Evolutionary conservation across 2,113 vertebrate species (phyloP).

Genomic region (Australoheros scitulus): DNA sequence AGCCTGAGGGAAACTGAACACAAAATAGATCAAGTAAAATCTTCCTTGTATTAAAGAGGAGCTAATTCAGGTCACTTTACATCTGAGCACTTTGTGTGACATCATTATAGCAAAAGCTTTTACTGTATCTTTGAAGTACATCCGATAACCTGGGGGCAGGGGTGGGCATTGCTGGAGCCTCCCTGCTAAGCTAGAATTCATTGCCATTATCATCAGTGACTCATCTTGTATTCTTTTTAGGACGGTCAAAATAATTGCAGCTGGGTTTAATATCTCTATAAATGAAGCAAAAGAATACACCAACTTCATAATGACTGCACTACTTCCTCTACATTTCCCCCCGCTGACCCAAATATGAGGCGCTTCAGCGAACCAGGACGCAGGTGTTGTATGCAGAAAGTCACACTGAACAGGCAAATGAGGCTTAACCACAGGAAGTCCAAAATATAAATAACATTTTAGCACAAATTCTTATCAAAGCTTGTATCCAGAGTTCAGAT

Average conservation of each 20-base stretch:
- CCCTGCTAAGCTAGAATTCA: constrained; percentile 15
- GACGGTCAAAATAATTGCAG: not conserved
- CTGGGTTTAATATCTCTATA: not conserved
- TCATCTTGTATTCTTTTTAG: constrained; percentile 3
- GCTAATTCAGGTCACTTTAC: constrained; percentile 28
- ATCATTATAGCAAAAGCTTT: constrained; percentile 32
- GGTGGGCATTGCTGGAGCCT: constrained; percentile 3
- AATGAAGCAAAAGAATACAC: not conserved
- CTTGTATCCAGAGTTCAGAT: not conserved
- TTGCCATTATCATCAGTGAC: constrained; percentile 7
- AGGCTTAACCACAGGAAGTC: not conserved
- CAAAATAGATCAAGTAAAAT: constrained; percentile 3
- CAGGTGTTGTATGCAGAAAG: not conserved
- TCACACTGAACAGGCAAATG: not conserved
- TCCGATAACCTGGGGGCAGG: not conserved
- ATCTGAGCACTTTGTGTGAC: constrained; percentile 2
- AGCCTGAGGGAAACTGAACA: constrained; percentile 5
- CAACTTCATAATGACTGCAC: not conserved
- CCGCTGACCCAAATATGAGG: not conserved
- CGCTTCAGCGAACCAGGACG: not conserved
- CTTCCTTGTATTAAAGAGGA: not conserved
- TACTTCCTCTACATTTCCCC: not conserved
- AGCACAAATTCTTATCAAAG: not conserved
- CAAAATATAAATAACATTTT: not conserved
- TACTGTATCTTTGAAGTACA: constrained; percentile 32